These are phyloP conservation scores for Stomatorhinus walkeri DNA, from an alignment of 2,797 vertebrate genomes.

Conservation along the genomic window DNA sequence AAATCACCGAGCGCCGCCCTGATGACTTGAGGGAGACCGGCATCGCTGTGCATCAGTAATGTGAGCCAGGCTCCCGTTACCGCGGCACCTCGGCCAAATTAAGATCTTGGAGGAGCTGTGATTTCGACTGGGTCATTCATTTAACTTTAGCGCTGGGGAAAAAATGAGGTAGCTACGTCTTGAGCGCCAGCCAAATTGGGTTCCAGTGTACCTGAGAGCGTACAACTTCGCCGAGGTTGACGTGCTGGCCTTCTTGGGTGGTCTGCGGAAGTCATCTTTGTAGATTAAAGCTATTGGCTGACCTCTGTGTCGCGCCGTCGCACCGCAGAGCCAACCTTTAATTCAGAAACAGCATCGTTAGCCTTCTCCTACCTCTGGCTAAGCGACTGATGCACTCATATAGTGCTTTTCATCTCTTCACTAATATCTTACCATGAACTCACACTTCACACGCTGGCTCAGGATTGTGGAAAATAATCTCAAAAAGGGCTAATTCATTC, in stretches of 20 bases:
- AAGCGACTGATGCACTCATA: background rate
- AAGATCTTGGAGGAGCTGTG: background rate
- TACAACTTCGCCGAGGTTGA: background rate
- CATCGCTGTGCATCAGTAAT: background rate
- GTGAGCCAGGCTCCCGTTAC: background rate
- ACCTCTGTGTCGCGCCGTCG: background rate
- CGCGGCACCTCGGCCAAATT: background rate
- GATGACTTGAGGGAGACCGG: background rate
- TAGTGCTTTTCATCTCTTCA: background rate
- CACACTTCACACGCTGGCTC: background rate
- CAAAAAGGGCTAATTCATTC: background rate
- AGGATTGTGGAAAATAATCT: background rate
- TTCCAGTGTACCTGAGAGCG: background rate
- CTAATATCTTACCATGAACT: background rate
- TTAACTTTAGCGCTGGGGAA: background rate
- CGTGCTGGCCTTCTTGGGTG: background rate
- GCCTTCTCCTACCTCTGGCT: background rate
- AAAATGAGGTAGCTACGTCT: background rate
- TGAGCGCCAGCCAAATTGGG: background rate
- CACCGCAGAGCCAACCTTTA: background rate
- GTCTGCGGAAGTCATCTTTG: background rate
- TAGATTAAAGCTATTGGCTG: conserved; percentile 3
- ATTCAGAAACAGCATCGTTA: conserved; percentile 2
- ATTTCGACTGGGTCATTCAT: background rate
- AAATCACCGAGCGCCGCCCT: background rate